Conservation (phyloP, 2,113 vertebrate species). For the Microtus richardsoni region DNA sequence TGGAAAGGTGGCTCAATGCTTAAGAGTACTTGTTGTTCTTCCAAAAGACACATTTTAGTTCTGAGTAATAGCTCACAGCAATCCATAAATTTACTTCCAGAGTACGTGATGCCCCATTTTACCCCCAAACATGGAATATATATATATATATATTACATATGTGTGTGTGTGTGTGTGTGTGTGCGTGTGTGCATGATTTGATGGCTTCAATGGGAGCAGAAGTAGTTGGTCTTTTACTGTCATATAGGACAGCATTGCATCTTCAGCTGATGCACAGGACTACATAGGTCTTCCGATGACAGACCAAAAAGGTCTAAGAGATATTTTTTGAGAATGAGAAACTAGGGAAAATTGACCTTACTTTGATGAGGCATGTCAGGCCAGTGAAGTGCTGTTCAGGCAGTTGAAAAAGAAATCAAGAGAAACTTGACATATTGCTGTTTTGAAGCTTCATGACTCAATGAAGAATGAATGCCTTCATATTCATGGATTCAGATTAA, state of each 20-base stretch:
- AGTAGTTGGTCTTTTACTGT: no score
- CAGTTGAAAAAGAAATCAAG: not conserved
- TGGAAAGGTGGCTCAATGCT: not conserved
- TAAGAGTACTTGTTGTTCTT: not conserved
- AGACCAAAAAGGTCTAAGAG: no score
- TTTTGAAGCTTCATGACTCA: not conserved
- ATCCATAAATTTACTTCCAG: not conserved
- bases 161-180: no score
- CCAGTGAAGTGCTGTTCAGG: not conserved
- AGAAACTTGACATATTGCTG: not conserved
- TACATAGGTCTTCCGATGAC: no score
- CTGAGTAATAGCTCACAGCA: not conserved
- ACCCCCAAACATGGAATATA: not conserved
- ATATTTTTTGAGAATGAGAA: no score
- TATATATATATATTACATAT: no score
- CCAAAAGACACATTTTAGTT: not conserved
- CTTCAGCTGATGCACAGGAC: no score
- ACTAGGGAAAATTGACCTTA: no score
- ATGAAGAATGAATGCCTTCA: not conserved
- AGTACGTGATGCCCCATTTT: not conserved
- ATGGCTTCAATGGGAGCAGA: no score
- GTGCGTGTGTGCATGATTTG: no score
- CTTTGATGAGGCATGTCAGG: no score
- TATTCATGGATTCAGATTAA: not conserved
- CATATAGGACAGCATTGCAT: no score